These are phyloP conservation scores for Acleris laterana DNA, from an alignment of 2,888 invertebrate genomes.

Conservation along the genomic window DNA sequence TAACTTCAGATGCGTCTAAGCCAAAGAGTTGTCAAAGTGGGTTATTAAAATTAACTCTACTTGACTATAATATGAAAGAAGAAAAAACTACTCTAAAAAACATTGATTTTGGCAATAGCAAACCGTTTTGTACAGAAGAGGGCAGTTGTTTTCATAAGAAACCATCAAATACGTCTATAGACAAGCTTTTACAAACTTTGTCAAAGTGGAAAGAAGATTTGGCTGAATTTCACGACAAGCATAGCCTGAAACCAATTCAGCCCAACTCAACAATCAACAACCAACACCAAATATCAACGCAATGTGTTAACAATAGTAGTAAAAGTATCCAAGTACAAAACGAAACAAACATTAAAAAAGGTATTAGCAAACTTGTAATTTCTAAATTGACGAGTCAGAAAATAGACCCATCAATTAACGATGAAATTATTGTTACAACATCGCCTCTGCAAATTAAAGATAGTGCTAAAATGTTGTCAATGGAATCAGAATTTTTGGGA, in stretches of 20 bases:
- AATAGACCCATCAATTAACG: constrained; percentile 2
- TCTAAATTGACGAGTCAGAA: constrained; percentile 19
- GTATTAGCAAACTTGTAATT: constrained; percentile 13
- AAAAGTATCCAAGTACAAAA: neutral
- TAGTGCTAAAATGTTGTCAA: constrained; percentile 39
- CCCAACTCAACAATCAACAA: constrained; percentile 21
- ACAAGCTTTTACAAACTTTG: constrained; percentile 63
- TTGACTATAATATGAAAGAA: too few species aligned
- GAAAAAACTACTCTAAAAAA: too few species aligned
- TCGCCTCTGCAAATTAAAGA: neutral
- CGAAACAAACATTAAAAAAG: constrained; percentile 22
- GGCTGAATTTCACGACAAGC: constrained; percentile 25
- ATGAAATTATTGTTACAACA: constrained; percentile 1
- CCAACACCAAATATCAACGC: neutral
- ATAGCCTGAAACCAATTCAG: constrained; percentile 36
- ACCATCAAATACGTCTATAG: constrained; percentile 70
- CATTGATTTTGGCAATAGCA: too few species aligned
- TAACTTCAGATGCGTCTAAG: neutral
- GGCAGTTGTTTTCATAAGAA: constrained; percentile 67
- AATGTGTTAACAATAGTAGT: too few species aligned
- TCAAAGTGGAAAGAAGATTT: constrained; percentile 56
- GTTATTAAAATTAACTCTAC: too few species aligned
- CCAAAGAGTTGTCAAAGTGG: too few species aligned
- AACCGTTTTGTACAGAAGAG: constrained; percentile 48
- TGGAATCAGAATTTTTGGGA: constrained; percentile 66